These are phyloP conservation scores for Gobio gobio DNA, from an alignment of 2,113 vertebrate genomes.

Conservation along the genomic window DNA sequence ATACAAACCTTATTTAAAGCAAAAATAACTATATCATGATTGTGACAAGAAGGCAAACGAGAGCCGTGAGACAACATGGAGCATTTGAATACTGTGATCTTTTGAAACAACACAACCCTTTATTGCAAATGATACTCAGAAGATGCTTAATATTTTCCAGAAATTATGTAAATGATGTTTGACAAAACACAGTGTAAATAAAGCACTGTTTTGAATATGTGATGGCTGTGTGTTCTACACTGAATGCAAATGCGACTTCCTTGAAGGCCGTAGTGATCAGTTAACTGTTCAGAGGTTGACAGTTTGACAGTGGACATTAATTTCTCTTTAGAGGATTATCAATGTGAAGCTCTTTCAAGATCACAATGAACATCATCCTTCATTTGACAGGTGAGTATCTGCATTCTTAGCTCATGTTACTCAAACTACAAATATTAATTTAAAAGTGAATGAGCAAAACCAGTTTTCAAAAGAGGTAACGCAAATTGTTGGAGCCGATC, in stretches of 20 bases:
- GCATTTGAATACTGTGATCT: too few relatives aligned
- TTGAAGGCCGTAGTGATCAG: neutral
- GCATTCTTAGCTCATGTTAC: neutral
- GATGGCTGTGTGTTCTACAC: neutral
- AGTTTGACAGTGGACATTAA: neutral
- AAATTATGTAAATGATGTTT: neutral
- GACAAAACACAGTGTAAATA: neutral
- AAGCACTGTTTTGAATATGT: neutral
- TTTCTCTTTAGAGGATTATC: neutral
- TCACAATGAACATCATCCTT: neutral
- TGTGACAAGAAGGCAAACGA: too few relatives aligned
- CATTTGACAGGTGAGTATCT: neutral
- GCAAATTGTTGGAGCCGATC: too few relatives aligned
- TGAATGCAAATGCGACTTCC: neutral
- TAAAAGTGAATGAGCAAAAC: neutral
- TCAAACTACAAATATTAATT: neutral
- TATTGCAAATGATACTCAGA: neutral
- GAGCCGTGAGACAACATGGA: too few relatives aligned
- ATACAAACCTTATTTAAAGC: too few relatives aligned
- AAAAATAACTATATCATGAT: too few relatives aligned
- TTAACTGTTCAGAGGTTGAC: neutral
- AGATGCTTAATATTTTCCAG: neutral
- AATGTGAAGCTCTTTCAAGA: too few relatives aligned
- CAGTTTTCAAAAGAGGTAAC: too few relatives aligned
- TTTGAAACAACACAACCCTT: too few relatives aligned